Conservation (phyloP, 2,888 invertebrate genomes). For the Nomada lathburiana region DNA sequence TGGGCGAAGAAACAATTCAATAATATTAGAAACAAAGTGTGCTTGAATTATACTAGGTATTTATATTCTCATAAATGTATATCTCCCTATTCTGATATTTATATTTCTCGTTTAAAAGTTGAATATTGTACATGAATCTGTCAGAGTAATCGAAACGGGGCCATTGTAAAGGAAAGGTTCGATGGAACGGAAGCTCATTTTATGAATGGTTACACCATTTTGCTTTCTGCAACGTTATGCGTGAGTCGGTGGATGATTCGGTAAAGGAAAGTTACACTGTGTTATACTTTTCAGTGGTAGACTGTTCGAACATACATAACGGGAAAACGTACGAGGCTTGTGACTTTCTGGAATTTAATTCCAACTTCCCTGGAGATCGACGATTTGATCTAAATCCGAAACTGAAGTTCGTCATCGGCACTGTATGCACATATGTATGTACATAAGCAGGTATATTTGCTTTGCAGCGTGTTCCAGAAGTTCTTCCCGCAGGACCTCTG, state of each 20-base stretch:
- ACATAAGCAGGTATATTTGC: slow-evolving; percentile 28
- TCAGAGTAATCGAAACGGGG: too few relatives aligned
- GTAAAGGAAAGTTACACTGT: slow-evolving; percentile 24
- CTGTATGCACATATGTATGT: slow-evolving; percentile 13
- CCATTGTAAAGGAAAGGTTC: not conserved
- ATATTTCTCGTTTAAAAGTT: too few relatives aligned
- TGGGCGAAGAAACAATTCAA: too few relatives aligned
- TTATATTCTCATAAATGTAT: too few relatives aligned
- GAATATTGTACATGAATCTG: too few relatives aligned
- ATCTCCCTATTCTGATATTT: too few relatives aligned
- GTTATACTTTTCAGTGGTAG: slow-evolving; percentile 23
- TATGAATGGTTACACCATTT: not conserved
- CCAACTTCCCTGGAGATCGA: slow-evolving; percentile 35
- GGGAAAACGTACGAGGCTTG: slow-evolving; percentile 23
- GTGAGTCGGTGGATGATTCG: slow-evolving; percentile 12
- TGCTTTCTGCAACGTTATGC: not conserved
- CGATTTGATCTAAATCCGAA: slow-evolving; percentile 41
- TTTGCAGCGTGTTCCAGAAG: not conserved
- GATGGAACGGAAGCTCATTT: not conserved
- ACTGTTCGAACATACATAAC: slow-evolving; percentile 9
- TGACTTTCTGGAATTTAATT: slow-evolving; percentile 39
- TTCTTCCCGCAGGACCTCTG: slow-evolving; percentile 2
- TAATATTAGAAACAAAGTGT: too few relatives aligned
- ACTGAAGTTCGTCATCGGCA: slow-evolving; percentile 16
- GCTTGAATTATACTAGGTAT: too few relatives aligned